A percentile compares a stretch with the other conserved stretches of the same genome.
Conservation (phyloP, 2,113 vertebrate genomes). For the Crotophaga sulcirostris region DNA sequence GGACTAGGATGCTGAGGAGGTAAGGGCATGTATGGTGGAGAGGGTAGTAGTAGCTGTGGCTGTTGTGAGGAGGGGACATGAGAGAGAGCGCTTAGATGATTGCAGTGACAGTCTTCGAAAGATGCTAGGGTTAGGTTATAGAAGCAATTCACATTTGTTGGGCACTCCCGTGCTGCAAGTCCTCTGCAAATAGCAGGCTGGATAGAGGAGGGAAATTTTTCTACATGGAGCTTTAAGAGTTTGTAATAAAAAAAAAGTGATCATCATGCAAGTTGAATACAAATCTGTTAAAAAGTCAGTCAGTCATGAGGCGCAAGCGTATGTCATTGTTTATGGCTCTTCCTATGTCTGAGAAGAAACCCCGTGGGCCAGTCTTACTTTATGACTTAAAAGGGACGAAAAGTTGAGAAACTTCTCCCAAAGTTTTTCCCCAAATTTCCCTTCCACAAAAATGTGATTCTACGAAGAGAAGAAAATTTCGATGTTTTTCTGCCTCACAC, state of each 20-base stretch:
- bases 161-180: accelerated
- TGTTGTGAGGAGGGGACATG: neutral
- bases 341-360: neutral
- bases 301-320: accelerated
- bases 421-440: neutral
- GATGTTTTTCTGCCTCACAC: neutral
- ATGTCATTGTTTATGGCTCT: neutral
- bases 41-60: neutral
- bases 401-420: neutral
- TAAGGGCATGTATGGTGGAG: neutral
- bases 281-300: neutral
- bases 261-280: neutral
- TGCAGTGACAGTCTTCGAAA: neutral
- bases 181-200: neutral
- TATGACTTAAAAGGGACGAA: neutral
- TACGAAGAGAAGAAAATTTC: neutral
- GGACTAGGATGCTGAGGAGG: neutral
- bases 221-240: accelerated
- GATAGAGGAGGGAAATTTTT: neutral
- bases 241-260: neutral
- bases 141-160: neutral
- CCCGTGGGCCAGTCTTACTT: neutral
- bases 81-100: neutral
- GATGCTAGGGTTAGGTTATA: neutral
- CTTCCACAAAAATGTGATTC: neutral